These are phyloP conservation scores for Virgularia gustaviana DNA, from an alignment of 92 coral and sea anemone genomes.

Conservation along the genomic window DNA sequence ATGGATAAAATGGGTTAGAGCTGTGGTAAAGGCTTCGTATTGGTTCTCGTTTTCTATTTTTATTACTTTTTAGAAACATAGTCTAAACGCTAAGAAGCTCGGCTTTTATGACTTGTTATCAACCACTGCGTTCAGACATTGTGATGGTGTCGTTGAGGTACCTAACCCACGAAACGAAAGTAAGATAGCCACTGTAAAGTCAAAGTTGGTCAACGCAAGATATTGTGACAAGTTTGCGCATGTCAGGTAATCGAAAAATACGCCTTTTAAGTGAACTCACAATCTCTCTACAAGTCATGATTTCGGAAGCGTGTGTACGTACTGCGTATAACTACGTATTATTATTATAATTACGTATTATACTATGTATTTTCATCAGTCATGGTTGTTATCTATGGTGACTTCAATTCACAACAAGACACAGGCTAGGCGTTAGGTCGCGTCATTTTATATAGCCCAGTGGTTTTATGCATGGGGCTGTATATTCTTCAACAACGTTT, in stretches of 20 bases:
- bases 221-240: conserved; percentile 99
- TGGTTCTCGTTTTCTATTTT: not conserved
- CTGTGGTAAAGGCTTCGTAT: too few relatives aligned
- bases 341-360: not conserved
- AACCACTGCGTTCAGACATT: conserved; percentile 92
- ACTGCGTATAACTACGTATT: not conserved
- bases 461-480: too few relatives aligned
- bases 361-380: not conserved
- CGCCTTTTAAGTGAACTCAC: not conserved
- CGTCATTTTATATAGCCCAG: too few relatives aligned
- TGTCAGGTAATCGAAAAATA: conserved; percentile 54
- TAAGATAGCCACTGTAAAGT: conserved; percentile 67
- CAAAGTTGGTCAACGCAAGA: conserved; percentile 91
- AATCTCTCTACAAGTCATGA: not conserved
- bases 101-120: conserved; percentile 86
- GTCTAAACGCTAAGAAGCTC: conserved; percentile 70
- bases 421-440: too few relatives aligned
- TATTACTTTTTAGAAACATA: conserved; percentile 75
- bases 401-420: too few relatives aligned
- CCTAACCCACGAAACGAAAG: conserved; percentile 68
- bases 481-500: too few relatives aligned
- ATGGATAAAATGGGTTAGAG: too few relatives aligned
- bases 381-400: too few relatives aligned
- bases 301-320: not conserved
- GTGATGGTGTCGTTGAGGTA: conserved; percentile 96